A percentile compares a stretch with the other conserved stretches of the same genome.
Conservation (phyloP, 2,797 vertebrate species). For the Ficedula albicollis region DNA sequence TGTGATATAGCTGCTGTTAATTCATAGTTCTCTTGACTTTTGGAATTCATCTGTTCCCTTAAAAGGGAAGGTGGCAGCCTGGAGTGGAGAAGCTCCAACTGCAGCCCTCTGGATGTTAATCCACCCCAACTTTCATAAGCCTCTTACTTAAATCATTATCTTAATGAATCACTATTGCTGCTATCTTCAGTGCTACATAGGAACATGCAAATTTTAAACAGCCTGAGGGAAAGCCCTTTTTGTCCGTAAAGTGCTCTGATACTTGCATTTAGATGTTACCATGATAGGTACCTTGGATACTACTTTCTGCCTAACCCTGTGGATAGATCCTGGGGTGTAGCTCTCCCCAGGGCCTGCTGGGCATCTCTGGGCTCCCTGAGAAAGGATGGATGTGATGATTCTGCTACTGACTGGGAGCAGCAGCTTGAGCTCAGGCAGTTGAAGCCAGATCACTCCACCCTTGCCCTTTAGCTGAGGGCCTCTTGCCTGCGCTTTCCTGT, state of each 20-base stretch:
- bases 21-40: slow-evolving; percentile 11
- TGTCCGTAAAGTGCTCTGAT: slow-evolving; percentile 49
- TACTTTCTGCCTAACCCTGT: not conserved
- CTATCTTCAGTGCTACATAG: slow-evolving; percentile 53
- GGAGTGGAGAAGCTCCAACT: slow-evolving; percentile 29
- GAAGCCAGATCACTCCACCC: not conserved
- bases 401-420: not conserved
- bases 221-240: slow-evolving; percentile 50
- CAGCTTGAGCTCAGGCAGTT: not conserved
- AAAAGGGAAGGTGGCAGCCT: slow-evolving; percentile 21
- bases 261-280: slow-evolving; percentile 48
- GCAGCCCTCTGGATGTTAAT: slow-evolving; percentile 48
- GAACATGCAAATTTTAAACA: slow-evolving; percentile 58
- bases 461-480: not conserved
- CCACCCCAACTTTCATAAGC: slow-evolving; percentile 57
- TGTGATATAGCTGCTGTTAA: not conserved
- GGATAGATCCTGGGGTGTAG: not conserved
- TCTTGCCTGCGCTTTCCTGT: not conserved
- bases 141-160: slow-evolving; percentile 68
- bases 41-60: slow-evolving; percentile 24
- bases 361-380: not conserved
- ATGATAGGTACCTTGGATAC: slow-evolving; percentile 42
- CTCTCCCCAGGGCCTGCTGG: not conserved
- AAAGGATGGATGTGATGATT: not conserved
- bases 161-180: slow-evolving; percentile 66